A percentile compares a stretch with the other conserved stretches of the same genome.
Evolutionary conservation across 2,113 vertebrate species (phyloP).

Genomic region (Daphoenositta chrysoptera): DNA sequence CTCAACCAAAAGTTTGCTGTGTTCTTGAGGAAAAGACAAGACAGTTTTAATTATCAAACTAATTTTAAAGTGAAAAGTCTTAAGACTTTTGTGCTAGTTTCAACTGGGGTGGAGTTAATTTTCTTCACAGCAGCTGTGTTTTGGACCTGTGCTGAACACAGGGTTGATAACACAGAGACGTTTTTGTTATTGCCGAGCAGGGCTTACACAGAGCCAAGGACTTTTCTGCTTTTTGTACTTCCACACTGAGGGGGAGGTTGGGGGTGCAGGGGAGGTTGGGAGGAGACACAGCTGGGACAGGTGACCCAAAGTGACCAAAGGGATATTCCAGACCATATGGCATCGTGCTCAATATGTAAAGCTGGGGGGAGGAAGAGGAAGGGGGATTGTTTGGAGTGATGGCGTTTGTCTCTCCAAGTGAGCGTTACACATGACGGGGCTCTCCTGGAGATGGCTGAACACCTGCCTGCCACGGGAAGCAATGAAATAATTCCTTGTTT

Average conservation of each 20-base stretch:
- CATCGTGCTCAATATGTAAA: neutral
- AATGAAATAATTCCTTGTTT: neutral
- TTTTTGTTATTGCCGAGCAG: neutral
- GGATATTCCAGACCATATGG: neutral
- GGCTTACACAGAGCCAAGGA: neutral
- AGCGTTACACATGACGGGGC: fast-evolving
- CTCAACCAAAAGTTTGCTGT: neutral
- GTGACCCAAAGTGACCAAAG: neutral
- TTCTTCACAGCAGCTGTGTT: neutral
- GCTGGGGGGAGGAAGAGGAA: neutral
- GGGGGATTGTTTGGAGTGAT: neutral
- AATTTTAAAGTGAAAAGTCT: neutral
- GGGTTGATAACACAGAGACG: neutral
- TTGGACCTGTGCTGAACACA: neutral
- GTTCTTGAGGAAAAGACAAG: neutral
- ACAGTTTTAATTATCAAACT: neutral
- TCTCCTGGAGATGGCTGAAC: neutral
- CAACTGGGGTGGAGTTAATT: neutral
- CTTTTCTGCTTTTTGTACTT: neutral
- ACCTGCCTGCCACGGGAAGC: neutral
- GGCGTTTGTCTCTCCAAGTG: fast-evolving
- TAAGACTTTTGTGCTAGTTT: neutral
- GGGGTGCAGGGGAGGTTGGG: fast-evolving
- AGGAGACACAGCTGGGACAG: neutral
- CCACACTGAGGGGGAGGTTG: fast-evolving